These are phyloP conservation scores for Tachina fera DNA, from an alignment of 2,888 invertebrate species.

Conservation along the genomic window DNA sequence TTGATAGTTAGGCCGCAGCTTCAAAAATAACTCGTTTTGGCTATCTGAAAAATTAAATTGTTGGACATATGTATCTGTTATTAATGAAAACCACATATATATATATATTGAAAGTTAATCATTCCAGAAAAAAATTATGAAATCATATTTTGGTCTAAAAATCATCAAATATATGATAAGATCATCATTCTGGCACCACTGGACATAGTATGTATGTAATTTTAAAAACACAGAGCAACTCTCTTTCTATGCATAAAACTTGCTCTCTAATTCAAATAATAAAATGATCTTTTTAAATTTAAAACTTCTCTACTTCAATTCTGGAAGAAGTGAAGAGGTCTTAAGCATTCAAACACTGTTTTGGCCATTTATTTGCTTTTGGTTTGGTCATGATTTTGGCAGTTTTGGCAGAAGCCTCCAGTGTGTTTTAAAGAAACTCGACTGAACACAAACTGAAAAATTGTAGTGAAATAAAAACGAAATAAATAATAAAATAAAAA, in stretches of 20 bases:
- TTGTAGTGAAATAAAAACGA: slow-evolving; percentile 45
- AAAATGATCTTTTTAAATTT: neutral
- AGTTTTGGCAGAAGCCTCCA: slow-evolving; percentile 56
- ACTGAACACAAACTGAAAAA: neutral
- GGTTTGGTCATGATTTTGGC: slow-evolving; percentile 64
- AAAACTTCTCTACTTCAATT: neutral
- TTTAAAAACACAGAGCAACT: too few relatives aligned
- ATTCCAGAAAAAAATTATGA: too few relatives aligned
- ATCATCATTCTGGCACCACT: too few relatives aligned
- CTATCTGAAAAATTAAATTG: too few relatives aligned
- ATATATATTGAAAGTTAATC: too few relatives aligned
- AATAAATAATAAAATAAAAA: slow-evolving; percentile 7
- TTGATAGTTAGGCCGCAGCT: too few relatives aligned
- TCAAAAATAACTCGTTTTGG: too few relatives aligned
- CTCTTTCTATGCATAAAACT: neutral
- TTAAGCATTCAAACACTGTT: slow-evolving; percentile 22
- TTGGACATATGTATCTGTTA: too few relatives aligned
- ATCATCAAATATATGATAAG: too few relatives aligned
- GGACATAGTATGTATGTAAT: too few relatives aligned
- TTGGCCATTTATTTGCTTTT: slow-evolving; percentile 63
- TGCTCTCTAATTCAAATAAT: slow-evolving; percentile 8
- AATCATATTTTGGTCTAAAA: too few relatives aligned
- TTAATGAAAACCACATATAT: too few relatives aligned
- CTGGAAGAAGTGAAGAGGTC: slow-evolving; percentile 37
- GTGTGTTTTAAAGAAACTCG: slow-evolving; percentile 2